Evolutionary conservation across 2,113 vertebrate genomes (phyloP).

Genomic region (Nothocercus nigrocapillus): DNA sequence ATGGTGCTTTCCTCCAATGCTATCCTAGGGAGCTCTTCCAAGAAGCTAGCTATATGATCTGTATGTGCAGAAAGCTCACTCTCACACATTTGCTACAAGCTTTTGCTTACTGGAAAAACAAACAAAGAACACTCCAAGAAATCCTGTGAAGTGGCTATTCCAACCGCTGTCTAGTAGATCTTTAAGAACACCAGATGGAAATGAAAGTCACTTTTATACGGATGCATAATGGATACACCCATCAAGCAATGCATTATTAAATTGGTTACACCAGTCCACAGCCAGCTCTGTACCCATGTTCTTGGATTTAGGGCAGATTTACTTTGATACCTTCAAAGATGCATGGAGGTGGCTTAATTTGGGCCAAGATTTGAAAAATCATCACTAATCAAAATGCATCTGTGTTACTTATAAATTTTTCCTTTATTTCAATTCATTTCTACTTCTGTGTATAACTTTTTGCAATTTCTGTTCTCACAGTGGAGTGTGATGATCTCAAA

Average conservation of each 20-base stretch:
- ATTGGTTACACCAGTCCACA: neutral
- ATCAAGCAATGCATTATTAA: neutral
- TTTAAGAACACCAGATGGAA: neutral
- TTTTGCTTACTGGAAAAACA: neutral
- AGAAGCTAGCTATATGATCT: neutral
- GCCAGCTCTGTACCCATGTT: neutral
- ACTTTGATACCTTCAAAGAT: neutral
- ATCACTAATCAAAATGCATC: neutral
- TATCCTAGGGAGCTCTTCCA: neutral
- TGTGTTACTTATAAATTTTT: neutral
- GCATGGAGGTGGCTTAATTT: neutral
- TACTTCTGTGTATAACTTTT: neutral
- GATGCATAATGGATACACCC: neutral
- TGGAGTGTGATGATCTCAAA: neutral
- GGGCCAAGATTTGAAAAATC: neutral
- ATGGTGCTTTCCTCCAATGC: neutral
- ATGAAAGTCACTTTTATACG: neutral
- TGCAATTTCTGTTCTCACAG: neutral
- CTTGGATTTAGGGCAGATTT: neutral
- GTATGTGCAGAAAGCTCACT: neutral
- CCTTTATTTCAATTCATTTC: neutral
- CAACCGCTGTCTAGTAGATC: neutral
- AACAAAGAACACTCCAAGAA: neutral
- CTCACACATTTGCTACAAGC: neutral
- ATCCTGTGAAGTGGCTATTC: neutral